Conservation (phyloP, 2,888 invertebrate species). For the Phalera bucephala region DNA sequence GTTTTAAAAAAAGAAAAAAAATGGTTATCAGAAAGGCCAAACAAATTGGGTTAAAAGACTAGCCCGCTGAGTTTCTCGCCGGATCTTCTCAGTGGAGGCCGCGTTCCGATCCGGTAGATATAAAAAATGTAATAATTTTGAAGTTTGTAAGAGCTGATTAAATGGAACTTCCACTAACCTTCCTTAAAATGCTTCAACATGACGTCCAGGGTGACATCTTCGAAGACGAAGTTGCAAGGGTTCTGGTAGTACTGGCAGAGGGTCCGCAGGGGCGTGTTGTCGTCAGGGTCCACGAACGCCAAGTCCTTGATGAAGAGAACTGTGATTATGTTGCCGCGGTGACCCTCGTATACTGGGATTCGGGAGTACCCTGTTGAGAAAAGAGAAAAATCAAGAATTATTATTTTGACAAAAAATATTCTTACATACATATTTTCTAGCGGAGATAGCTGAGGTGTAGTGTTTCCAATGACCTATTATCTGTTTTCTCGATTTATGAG, state of each 20-base stretch:
- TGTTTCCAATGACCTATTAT: background rate
- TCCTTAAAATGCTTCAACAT: constrained; percentile 99
- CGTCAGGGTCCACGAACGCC: constrained; percentile 99
- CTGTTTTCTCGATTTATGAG: no score
- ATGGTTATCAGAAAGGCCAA: no score
- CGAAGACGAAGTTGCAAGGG: constrained; percentile 97
- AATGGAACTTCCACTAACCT: constrained; percentile 84
- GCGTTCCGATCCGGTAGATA: no score
- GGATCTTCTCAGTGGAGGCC: no score
- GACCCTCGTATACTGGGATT: constrained; percentile 96
- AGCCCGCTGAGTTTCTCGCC: no score
- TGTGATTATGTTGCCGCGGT: constrained; percentile 93
- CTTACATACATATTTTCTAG: background rate
- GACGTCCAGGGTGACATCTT: constrained; percentile 96
- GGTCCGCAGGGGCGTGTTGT: constrained; percentile 96
- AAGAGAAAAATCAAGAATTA: no score
- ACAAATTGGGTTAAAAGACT: no score
- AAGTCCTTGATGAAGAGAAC: constrained; percentile 98
- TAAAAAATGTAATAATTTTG: no score
- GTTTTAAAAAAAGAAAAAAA: no score
- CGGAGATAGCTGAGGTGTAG: background rate
- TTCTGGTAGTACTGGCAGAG: constrained; percentile 98
- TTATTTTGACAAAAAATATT: no score
- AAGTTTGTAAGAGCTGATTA: no score
- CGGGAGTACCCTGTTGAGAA: constrained; percentile 94